A percentile compares a stretch with the other conserved stretches of the same genome.
Conservation (phyloP, 2,888 invertebrate species). For the Nomada hirtipes region DNA sequence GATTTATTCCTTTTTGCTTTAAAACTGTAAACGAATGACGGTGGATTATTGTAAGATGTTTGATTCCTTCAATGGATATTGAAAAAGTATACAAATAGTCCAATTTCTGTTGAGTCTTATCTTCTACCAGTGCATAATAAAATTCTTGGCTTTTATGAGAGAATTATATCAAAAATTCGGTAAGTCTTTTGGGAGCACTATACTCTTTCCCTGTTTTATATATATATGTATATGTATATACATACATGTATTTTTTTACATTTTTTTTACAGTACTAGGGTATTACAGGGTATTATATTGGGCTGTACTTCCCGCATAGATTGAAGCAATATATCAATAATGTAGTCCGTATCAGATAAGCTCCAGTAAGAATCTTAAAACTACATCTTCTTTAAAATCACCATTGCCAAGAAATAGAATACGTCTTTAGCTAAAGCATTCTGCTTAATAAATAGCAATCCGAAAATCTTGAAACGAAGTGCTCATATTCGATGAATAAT, state of each 20-base stretch:
- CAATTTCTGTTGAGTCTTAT: constrained; percentile 73
- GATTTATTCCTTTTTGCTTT: constrained; percentile 88
- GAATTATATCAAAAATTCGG: constrained; percentile 68
- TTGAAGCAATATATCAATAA: constrained; percentile 67
- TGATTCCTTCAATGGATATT: constrained; percentile 74
- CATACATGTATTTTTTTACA: constrained; percentile 32
- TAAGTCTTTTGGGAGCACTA: constrained; percentile 69
- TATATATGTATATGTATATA: constrained; percentile 24
- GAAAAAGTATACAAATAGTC: constrained; percentile 76
- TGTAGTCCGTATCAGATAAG: constrained; percentile 66
- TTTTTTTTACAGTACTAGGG: constrained; percentile 66
- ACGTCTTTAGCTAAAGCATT: constrained; percentile 68
- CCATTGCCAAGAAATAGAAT: constrained; percentile 71
- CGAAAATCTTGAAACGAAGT: constrained; percentile 75
- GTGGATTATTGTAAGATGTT: constrained; percentile 80
- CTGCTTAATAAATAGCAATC: constrained; percentile 73
- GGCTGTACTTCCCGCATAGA: constrained; percentile 63
- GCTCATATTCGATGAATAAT: constrained; percentile 69
- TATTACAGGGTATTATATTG: constrained; percentile 64
- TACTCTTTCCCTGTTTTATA: constrained; percentile 57
- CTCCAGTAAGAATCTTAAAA: constrained; percentile 73
- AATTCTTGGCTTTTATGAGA: constrained; percentile 73
- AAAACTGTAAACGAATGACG: constrained; percentile 88
- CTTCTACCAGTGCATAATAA: constrained; percentile 71
- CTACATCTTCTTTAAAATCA: constrained; percentile 72